Conservation (phyloP, 2,113 vertebrate genomes). For the Illadopsis cleaveri region DNA sequence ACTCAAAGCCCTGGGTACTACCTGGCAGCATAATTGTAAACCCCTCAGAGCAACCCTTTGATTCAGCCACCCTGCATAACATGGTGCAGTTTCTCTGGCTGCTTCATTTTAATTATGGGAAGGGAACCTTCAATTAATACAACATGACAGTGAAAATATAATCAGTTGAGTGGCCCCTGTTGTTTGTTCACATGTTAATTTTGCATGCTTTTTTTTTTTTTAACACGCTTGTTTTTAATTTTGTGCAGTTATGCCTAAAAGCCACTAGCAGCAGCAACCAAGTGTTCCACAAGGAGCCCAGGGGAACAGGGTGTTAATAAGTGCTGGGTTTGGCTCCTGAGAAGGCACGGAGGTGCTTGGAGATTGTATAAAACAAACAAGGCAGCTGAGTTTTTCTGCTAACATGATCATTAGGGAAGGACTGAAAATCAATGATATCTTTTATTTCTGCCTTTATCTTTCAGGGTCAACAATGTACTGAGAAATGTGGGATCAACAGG, state of each 20-base stretch:
- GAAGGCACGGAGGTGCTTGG: background rate
- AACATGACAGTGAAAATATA: slow-evolving; percentile 53
- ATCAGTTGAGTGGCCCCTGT: slow-evolving; percentile 18
- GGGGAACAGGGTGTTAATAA: slow-evolving; percentile 42
- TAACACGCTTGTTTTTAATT: slow-evolving; percentile 16
- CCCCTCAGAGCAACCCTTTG: background rate
- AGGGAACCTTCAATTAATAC: slow-evolving; percentile 32
- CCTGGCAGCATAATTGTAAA: background rate
- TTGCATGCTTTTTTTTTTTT: background rate
- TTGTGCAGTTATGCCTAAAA: background rate
- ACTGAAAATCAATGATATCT: slow-evolving; percentile 27
- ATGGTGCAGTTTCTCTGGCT: background rate
- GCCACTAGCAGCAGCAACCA: background rate
- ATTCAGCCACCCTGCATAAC: background rate
- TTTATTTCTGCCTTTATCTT: background rate
- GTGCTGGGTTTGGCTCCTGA: slow-evolving; percentile 22
- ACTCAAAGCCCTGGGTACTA: background rate
- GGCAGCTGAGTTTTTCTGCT: background rate
- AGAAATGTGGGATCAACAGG: background rate
- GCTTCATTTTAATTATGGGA: slow-evolving; percentile 30
- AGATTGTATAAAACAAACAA: background rate
- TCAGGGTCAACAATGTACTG: background rate
- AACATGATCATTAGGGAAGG: slow-evolving; percentile 15
- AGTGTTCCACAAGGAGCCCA: background rate
- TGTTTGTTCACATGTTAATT: slow-evolving; percentile 32